Evolutionary conservation across 1,140 invertebrate genomes (phyloP).

Genomic region (Atopsyche davidsoni): DNA sequence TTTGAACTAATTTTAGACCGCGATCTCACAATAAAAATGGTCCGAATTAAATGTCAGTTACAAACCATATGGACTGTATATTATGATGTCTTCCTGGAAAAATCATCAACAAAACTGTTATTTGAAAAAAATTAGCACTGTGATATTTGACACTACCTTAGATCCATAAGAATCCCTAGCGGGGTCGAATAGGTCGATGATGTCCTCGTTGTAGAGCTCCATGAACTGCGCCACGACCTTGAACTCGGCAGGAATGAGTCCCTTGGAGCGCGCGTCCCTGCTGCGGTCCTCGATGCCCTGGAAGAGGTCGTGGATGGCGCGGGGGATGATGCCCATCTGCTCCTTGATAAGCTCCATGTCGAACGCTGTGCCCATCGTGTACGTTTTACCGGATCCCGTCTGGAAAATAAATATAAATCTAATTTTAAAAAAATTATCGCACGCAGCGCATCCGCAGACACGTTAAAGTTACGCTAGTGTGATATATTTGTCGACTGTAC

Average conservation of each 20-base stretch:
- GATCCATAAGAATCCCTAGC: slow-evolving; percentile 49
- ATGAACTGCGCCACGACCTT: slow-evolving; percentile 84
- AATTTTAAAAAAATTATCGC: slow-evolving; percentile 3
- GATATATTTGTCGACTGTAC: no score
- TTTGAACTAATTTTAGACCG: no score
- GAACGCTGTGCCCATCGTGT: slow-evolving; percentile 98
- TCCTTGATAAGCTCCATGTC: slow-evolving; percentile 71
- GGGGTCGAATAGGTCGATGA: slow-evolving; percentile 86
- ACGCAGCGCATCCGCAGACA: not conserved
- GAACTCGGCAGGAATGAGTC: slow-evolving; percentile 63
- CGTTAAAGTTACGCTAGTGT: no score
- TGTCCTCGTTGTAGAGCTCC: slow-evolving; percentile 94
- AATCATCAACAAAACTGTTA: no score
- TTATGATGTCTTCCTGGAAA: no score
- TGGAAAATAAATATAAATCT: slow-evolving; percentile 38
- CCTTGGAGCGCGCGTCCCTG: slow-evolving; percentile 52
- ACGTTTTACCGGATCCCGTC: slow-evolving; percentile 96
- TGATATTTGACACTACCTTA: slow-evolving; percentile 46
- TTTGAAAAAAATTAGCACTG: no score
- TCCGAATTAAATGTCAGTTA: no score
- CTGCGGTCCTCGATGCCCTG: slow-evolving; percentile 67
- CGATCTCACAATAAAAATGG: no score
- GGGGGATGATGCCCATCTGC: slow-evolving; percentile 83
- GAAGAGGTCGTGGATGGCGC: slow-evolving; percentile 89
- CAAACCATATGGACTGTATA: no score